Conservation (phyloP, 2,797 vertebrate genomes). For the Pipistrellus nathusii region DNA sequence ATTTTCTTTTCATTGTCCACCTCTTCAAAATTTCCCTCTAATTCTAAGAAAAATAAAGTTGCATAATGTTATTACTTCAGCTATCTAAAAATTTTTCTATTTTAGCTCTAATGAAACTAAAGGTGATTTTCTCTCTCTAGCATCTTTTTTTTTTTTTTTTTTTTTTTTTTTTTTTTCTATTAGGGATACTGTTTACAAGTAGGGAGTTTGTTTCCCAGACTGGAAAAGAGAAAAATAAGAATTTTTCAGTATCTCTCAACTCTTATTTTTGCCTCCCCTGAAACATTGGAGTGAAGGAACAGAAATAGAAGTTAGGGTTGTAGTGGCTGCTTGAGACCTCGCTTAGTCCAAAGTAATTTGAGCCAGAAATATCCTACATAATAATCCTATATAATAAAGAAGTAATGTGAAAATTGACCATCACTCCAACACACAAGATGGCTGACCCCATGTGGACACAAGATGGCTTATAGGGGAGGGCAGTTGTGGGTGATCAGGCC, state of each 20-base stretch:
- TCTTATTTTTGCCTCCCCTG: neutral
- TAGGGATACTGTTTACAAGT: neutral
- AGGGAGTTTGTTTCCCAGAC: neutral
- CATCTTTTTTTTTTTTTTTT: neutral
- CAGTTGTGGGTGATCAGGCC: too few species aligned
- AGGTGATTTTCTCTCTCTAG: neutral
- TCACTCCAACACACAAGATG: too few species aligned
- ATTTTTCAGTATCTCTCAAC: neutral
- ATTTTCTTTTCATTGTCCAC: neutral
- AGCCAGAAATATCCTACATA: neutral
- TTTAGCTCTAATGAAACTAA: neutral
- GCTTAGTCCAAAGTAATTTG: neutral
- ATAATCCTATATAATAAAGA: too few species aligned
- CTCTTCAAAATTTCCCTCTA: neutral
- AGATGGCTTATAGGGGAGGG: too few species aligned
- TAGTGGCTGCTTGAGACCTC: neutral
- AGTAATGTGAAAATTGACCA: too few species aligned
- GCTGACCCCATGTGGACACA: too few species aligned
- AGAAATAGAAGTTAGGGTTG: neutral
- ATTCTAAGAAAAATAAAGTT: neutral
- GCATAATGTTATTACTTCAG: neutral
- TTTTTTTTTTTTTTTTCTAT: neutral
- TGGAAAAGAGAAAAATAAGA: constrained; percentile 24
- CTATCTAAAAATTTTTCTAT: neutral
- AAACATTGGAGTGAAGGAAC: neutral